Evolutionary conservation across 2,888 invertebrate genomes (phyloP).

Genomic region (Pherbina coryleti): DNA sequence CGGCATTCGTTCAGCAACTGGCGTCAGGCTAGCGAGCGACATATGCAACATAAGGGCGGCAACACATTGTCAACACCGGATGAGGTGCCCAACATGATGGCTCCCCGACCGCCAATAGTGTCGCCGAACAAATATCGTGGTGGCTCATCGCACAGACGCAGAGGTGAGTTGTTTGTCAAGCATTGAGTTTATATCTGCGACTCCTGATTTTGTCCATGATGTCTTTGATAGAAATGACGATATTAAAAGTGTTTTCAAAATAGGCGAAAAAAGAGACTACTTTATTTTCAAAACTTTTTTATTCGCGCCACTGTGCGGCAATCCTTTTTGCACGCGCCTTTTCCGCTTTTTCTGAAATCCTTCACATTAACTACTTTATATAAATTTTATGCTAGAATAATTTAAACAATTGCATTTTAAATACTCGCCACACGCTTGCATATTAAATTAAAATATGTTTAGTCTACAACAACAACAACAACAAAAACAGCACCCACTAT

Average conservation of each 20-base stretch:
- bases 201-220: too few species aligned
- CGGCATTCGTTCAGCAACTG: conserved; percentile 69
- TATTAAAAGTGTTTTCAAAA: too few species aligned
- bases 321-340: conserved; percentile 23
- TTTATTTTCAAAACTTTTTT: too few species aligned
- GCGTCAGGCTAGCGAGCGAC: conserved; percentile 58
- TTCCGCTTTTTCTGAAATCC: not conserved
- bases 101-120: conserved; percentile 65
- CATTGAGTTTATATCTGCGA: not conserved
- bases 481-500: conserved; percentile 4
- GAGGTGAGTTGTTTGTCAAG: conserved; percentile 9
- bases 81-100: conserved; percentile 69
- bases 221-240: too few species aligned
- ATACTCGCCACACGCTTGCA: conserved; percentile 55
- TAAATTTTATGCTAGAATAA: conserved; percentile 41
- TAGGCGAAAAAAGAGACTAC: too few species aligned
- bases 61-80: conserved; percentile 61
- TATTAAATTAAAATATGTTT: conserved; percentile 55
- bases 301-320: conserved; percentile 1
- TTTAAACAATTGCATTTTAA: conserved; percentile 50
- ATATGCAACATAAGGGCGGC: conserved; percentile 49
- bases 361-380: conserved; percentile 29
- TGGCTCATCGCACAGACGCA: conserved; percentile 34
- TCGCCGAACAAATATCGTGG: conserved; percentile 67
- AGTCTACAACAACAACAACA: conserved; percentile 23